These are phyloP conservation scores for Poecilia wingei DNA, from an alignment of 2,797 vertebrate genomes.

Conservation along the genomic window DNA sequence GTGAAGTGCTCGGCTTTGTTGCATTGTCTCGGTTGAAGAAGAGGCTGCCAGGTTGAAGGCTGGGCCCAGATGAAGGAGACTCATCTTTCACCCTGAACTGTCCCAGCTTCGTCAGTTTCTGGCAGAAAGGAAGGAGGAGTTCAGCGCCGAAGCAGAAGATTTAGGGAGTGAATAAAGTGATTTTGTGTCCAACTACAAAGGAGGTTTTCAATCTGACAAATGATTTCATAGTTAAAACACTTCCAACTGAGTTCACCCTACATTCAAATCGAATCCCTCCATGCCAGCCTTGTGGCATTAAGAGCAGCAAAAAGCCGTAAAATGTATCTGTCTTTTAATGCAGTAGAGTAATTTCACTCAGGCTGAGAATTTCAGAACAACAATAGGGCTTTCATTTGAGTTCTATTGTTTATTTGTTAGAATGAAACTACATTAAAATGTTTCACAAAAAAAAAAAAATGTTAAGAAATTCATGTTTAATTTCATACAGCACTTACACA, in stretches of 20 bases:
- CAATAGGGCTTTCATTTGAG: background rate
- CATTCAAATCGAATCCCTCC: background rate
- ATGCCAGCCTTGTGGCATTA: background rate
- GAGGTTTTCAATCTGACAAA: constrained; percentile 20
- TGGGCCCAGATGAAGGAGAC: constrained; percentile 68
- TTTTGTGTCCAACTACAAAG: constrained; percentile 2
- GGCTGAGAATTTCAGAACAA: background rate
- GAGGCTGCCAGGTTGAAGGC: constrained; percentile 86
- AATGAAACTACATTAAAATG: background rate
- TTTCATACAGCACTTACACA: background rate
- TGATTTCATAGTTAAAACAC: background rate
- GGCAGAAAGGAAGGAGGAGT: constrained; percentile 15
- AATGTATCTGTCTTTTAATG: background rate
- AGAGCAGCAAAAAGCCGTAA: background rate
- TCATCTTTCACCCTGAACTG: constrained; percentile 91
- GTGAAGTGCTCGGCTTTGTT: constrained; percentile 69
- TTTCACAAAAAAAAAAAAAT: background rate
- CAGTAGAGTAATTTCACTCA: background rate
- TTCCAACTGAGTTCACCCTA: background rate
- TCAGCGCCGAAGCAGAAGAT: constrained; percentile 1
- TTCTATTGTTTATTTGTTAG: background rate
- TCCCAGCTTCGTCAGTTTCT: constrained; percentile 91
- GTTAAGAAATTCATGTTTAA: background rate
- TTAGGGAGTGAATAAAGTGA: background rate
- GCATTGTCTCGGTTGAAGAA: constrained; percentile 86